Evolutionary conservation across 2,113 vertebrate genomes (phyloP).

Genomic region (Sinocyclocheilus anophthalmus): DNA sequence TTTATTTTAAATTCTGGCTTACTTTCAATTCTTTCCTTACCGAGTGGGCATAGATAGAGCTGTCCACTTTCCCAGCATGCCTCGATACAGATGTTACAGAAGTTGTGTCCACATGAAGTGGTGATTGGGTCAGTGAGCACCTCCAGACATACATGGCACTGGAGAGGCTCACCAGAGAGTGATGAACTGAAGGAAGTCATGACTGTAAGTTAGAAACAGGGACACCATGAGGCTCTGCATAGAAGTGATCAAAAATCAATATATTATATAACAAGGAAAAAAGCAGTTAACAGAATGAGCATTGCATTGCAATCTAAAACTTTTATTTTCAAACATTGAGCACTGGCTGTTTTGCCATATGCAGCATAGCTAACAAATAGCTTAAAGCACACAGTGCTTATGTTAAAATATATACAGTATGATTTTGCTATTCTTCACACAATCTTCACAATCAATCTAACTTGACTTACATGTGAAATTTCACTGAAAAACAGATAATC

Average conservation of each 20-base stretch:
- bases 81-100: conserved; percentile 40
- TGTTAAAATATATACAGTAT: not conserved
- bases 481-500: not conserved
- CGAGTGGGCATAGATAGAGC: conserved; percentile 22
- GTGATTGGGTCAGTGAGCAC: conserved; percentile 35
- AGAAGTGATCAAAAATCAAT: not conserved
- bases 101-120: conserved; percentile 45
- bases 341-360: too few relatives aligned
- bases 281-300: not conserved
- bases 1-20: too few relatives aligned
- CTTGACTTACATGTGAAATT: not conserved
- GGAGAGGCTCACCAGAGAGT: not conserved
- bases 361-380: not conserved
- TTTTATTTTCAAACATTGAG: not conserved
- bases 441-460: not conserved
- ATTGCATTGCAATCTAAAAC: not conserved
- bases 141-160: conserved; percentile 18
- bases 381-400: not conserved
- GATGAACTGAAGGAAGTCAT: conserved; percentile 14
- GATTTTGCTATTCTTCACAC: not conserved
- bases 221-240: not conserved
- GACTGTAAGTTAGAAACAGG: conserved; percentile 2
- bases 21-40: not conserved
- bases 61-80: conserved; percentile 25
- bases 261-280: not conserved